Conservation (phyloP, 1,140 invertebrate species). For the Magallana angulata region DNA sequence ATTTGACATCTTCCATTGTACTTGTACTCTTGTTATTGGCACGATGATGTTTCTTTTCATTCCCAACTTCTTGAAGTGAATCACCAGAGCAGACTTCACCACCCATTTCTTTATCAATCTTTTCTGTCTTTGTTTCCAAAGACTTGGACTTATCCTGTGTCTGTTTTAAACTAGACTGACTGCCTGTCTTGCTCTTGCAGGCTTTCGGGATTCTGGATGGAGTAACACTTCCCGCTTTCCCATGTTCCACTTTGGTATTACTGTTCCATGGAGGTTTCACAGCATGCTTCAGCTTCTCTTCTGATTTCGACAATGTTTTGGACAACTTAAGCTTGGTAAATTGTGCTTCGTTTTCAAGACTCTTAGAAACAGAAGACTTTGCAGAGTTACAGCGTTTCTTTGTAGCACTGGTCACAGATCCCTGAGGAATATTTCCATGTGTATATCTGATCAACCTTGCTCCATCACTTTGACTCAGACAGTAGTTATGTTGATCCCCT, state of each 20-base stretch:
- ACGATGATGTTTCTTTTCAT: background rate
- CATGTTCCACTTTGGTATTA: conserved; percentile 12
- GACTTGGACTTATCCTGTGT: background rate
- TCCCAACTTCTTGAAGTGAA: background rate
- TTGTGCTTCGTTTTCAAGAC: background rate
- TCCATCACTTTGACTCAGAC: conserved; percentile 1
- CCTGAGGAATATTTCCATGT: background rate
- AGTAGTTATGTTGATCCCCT: background rate
- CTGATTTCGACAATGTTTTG: background rate
- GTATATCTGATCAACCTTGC: background rate
- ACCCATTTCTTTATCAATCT: background rate
- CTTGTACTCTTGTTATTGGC: background rate
- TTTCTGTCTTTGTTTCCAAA: background rate
- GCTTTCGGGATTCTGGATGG: conserved; percentile 14
- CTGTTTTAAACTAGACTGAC: background rate
- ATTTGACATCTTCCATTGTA: background rate
- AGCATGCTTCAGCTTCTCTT: background rate
- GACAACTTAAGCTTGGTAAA: conserved; percentile 6
- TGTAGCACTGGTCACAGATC: background rate
- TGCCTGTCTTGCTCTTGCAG: background rate
- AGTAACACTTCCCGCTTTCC: background rate
- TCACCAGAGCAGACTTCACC: background rate
- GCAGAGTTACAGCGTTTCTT: conserved; percentile 14
- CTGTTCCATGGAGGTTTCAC: conserved; percentile 17
- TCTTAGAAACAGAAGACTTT: background rate